These are phyloP conservation scores for Coelopa pilipes DNA, from an alignment of 2,888 invertebrate genomes.

Conservation along the genomic window DNA sequence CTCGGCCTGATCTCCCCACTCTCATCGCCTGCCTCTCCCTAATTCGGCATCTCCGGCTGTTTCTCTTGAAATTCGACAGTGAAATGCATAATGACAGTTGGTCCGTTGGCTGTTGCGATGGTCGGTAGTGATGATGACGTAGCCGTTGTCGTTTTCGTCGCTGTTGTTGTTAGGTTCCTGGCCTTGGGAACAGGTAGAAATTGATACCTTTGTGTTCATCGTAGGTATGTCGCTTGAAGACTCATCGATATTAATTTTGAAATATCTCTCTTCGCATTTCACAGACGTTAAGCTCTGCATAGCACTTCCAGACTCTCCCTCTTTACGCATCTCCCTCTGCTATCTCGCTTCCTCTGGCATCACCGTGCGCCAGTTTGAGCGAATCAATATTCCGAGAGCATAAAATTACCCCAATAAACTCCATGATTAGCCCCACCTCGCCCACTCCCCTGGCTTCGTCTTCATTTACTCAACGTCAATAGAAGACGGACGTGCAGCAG, in stretches of 20 bases:
- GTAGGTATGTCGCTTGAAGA: neutral
- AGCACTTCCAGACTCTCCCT: too few relatives aligned
- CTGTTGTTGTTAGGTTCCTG: too few relatives aligned
- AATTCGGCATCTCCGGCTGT: too few relatives aligned
- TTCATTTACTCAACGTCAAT: neutral
- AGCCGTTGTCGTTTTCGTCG: too few relatives aligned
- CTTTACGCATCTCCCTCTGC: too few relatives aligned
- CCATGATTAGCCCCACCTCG: slow-evolving; percentile 7
- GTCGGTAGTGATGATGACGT: neutral
- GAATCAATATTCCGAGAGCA: slow-evolving; percentile 9
- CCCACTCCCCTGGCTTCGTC: neutral
- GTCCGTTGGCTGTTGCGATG: neutral
- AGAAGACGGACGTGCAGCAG: neutral
- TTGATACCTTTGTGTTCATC: too few relatives aligned
- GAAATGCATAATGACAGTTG: slow-evolving; percentile 24
- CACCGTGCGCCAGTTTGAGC: neutral
- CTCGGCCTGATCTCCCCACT: too few relatives aligned
- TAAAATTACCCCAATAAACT: slow-evolving; percentile 23
- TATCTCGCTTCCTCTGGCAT: neutral
- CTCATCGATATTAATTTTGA: neutral
- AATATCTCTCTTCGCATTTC: too few relatives aligned
- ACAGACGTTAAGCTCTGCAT: too few relatives aligned
- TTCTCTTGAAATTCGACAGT: slow-evolving; percentile 25
- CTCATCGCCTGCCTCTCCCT: too few relatives aligned
- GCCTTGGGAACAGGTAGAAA: too few relatives aligned